phyloP scores from a whole-genome alignment of 2,888 invertebrate species.

The Tinea semifulvella region DNA sequence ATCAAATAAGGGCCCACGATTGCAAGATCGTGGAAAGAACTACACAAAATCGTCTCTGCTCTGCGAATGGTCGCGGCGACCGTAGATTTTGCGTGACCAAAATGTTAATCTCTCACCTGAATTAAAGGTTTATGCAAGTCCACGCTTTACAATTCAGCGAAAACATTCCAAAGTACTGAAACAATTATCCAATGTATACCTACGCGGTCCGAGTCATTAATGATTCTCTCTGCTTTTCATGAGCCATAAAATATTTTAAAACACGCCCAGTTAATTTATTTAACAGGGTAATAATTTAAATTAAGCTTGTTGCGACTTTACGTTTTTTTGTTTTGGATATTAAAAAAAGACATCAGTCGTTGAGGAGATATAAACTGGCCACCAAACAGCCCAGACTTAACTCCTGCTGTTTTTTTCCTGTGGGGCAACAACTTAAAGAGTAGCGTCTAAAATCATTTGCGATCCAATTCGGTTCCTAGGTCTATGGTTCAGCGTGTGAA shows the following conservation, averaged over 20 bases:
- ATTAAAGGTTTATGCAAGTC: slow-evolving; percentile 22
- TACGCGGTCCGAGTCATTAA: slow-evolving; percentile 1
- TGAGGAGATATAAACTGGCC: too few species aligned
- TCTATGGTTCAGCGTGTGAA: too few species aligned
- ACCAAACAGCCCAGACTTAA: too few species aligned
- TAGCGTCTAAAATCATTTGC: too few species aligned
- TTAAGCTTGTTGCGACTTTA: too few species aligned
- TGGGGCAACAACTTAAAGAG: too few species aligned
- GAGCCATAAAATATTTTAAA: neutral
- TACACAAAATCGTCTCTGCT: slow-evolving; percentile 7
- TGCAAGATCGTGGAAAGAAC: slow-evolving; percentile 12
- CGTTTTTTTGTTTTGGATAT: too few species aligned
- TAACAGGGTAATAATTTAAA: too few species aligned
- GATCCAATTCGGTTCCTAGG: too few species aligned
- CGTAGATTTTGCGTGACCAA: slow-evolving; percentile 20
- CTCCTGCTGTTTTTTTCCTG: too few species aligned
- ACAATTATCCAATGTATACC: slow-evolving; percentile 16
- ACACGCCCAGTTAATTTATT: too few species aligned
- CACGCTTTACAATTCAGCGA: slow-evolving; percentile 17
- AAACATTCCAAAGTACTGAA: slow-evolving; percentile 16
- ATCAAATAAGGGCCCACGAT: slow-evolving; percentile 13
- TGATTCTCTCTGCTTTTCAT: neutral
- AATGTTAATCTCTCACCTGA: slow-evolving; percentile 21
- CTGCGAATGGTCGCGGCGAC: slow-evolving; percentile 12
- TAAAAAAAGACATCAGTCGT: too few species aligned